A percentile compares a stretch with the other conserved stretches of the same genome.
Conservation (phyloP, 1,140 invertebrate species). For the Drosophila sproati region DNA sequence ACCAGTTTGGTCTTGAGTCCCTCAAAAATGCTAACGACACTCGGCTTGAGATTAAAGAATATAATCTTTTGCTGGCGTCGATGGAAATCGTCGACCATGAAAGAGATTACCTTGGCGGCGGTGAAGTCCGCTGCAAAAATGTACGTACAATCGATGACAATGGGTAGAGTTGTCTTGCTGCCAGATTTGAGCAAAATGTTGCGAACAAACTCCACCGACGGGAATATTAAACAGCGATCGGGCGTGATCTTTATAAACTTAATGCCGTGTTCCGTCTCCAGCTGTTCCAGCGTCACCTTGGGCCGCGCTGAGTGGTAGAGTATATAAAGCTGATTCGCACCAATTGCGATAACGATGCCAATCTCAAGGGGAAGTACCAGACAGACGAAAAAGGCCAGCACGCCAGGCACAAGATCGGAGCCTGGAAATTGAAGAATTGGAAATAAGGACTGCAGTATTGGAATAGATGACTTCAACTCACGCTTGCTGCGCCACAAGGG, state of each 20-base stretch:
- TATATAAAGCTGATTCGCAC: conserved; percentile 93
- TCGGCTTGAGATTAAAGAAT: conserved; percentile 93
- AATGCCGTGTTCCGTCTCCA: conserved; percentile 87
- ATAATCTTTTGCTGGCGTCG: conserved; percentile 89
- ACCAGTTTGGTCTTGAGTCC: conserved; percentile 89
- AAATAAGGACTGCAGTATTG: background rate
- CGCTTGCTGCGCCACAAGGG: conserved; percentile 93
- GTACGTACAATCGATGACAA: conserved; percentile 94
- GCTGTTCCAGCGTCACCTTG: conserved; percentile 91
- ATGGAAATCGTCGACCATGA: conserved; percentile 90
- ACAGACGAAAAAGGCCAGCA: conserved; percentile 94
- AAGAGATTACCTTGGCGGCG: conserved; percentile 90
- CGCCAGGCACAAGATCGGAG: conserved; percentile 92
- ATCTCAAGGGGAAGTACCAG: conserved; percentile 93
- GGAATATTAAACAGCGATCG: conserved; percentile 94
- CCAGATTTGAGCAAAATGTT: conserved; percentile 92
- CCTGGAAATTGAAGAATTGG: conserved; percentile 86
- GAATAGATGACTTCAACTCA: conserved; percentile 75
- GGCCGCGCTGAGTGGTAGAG: conserved; percentile 95
- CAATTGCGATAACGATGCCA: conserved; percentile 95
- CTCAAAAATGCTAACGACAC: conserved; percentile 92
- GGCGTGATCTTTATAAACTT: conserved; percentile 93
- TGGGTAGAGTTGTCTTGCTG: conserved; percentile 87
- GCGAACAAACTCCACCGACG: conserved; percentile 94
- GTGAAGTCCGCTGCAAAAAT: conserved; percentile 93